Percentiles rank a stretch among this genome's conserved stretches.
Conservation (phyloP, 1,140 invertebrate species). For the Bombus difficillimus region DNA sequence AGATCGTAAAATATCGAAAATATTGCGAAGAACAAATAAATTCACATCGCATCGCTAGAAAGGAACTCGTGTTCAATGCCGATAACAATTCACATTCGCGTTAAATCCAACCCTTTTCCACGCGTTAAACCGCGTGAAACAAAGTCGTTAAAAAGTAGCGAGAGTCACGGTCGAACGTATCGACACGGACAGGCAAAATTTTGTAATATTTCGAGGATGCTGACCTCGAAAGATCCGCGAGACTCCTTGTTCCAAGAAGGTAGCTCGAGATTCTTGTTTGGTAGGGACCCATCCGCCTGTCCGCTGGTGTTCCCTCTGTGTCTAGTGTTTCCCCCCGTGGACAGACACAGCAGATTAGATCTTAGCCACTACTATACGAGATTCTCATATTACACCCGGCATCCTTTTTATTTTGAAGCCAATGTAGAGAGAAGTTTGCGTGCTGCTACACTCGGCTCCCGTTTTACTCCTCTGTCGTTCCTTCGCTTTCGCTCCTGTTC, state of each 20-base stretch:
- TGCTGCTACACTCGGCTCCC: slow-evolving; percentile 72
- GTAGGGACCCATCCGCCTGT: slow-evolving; percentile 61
- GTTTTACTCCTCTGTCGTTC: slow-evolving; percentile 68
- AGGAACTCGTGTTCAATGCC: background rate
- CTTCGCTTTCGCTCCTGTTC: background rate
- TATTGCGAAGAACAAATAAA: background rate
- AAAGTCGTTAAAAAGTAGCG: background rate
- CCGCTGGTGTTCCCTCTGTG: slow-evolving; percentile 68
- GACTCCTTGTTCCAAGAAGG: slow-evolving; percentile 66
- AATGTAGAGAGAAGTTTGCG: slow-evolving; percentile 66
- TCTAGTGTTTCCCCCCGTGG: slow-evolving; percentile 78
- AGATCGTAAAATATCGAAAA: too few relatives aligned
- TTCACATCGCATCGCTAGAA: background rate
- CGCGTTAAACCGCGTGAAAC: background rate
- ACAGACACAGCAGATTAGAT: slow-evolving; percentile 80
- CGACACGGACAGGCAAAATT: slow-evolving; percentile 44
- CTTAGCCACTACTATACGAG: slow-evolving; percentile 79
- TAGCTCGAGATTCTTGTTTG: slow-evolving; percentile 69
- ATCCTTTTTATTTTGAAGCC: slow-evolving; percentile 68
- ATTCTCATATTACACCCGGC: slow-evolving; percentile 79
- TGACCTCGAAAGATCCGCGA: slow-evolving; percentile 54
- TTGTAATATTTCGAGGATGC: slow-evolving; percentile 64
- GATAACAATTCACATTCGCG: background rate
- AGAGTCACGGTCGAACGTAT: slow-evolving; percentile 11
- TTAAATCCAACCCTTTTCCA: background rate